These are phyloP conservation scores for Melinaea menophilus DNA, from an alignment of 2,888 invertebrate genomes.

Conservation along the genomic window DNA sequence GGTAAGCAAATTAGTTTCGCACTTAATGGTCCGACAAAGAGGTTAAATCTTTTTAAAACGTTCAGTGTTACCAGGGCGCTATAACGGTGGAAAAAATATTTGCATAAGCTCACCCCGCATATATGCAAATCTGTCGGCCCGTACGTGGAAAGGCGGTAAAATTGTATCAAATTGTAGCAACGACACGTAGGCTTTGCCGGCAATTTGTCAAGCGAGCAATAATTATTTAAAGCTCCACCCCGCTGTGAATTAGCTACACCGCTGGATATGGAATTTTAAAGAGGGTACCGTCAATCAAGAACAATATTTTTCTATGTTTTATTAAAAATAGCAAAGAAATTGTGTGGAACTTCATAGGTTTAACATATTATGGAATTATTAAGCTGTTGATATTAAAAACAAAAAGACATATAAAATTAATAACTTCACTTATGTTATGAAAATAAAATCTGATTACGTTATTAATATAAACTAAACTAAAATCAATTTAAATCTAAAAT, in stretches of 20 bases:
- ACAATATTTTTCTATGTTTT: not conserved
- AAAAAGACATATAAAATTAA: too few relatives aligned
- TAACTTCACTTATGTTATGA: too few relatives aligned
- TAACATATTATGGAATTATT: too few relatives aligned
- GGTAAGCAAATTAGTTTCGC: conserved; percentile 78
- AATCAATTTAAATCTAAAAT: conserved; percentile 28
- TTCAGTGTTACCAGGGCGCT: conserved; percentile 68
- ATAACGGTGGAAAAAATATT: conserved; percentile 75
- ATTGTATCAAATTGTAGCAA: conserved; percentile 76
- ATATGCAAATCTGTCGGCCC: conserved; percentile 71
- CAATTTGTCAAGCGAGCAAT: conserved; percentile 75
- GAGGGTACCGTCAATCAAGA: conserved; percentile 15
- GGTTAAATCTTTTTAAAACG: conserved; percentile 78
- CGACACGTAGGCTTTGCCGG: conserved; percentile 68
- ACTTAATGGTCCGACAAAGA: conserved; percentile 78
- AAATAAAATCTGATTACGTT: too few relatives aligned
- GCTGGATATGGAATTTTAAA: conserved; percentile 36
- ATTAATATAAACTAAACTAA: too few relatives aligned
- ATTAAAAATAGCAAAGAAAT: not conserved
- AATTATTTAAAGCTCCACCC: conserved; percentile 65
- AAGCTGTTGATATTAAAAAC: too few relatives aligned
- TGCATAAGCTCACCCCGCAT: conserved; percentile 70
- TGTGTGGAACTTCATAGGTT: too few relatives aligned
- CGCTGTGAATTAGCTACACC: conserved; percentile 46
- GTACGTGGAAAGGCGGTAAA: conserved; percentile 67